A percentile compares a stretch with the other conserved stretches of the same genome.
phyloP scores from a whole-genome alignment of 1,140 invertebrate species.

The Drosophila auraria region DNA sequence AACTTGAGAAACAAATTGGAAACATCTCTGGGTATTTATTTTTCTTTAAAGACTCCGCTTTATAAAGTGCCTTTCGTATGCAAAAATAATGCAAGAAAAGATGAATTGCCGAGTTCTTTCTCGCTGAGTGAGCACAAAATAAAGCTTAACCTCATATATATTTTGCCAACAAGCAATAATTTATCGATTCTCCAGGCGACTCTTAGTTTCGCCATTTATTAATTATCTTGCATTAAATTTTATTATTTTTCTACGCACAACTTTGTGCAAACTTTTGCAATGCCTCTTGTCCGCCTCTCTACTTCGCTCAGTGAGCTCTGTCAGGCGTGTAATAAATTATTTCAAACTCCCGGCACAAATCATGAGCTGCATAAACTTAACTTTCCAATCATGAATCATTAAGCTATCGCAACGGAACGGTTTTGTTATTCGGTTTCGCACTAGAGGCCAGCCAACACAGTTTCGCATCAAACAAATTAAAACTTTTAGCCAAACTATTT shows the following conservation, averaged over 20 bases:
- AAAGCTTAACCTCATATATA: background rate
- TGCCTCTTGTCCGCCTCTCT: background rate
- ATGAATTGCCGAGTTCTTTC: conserved; percentile 17
- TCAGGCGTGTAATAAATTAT: conserved; percentile 50
- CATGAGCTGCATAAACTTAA: conserved; percentile 55
- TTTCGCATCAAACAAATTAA: conserved; percentile 61
- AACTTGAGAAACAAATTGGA: conserved; percentile 28
- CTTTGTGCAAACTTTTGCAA: conserved; percentile 16
- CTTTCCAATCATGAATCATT: conserved; percentile 75
- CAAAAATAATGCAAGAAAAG: conserved; percentile 15
- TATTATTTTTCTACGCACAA: conserved; percentile 29
- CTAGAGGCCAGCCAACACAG: conserved; percentile 23
- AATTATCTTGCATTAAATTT: conserved; percentile 36
- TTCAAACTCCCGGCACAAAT: conserved; percentile 42
- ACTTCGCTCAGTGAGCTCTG: background rate
- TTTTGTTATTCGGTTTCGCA: conserved; percentile 22
- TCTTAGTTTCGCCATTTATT: conserved; percentile 12
- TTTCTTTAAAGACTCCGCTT: conserved; percentile 18
- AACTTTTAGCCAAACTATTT: conserved; percentile 67
- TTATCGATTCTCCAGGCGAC: conserved; percentile 13
- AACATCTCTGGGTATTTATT: conserved; percentile 49
- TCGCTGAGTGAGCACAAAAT: conserved; percentile 19
- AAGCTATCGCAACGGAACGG: conserved; percentile 52
- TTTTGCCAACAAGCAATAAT: conserved; percentile 15
- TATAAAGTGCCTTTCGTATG: conserved; percentile 10